phyloP scores from a whole-genome alignment of 2,888 invertebrate genomes.

The Drosophila neonasuta region DNA sequence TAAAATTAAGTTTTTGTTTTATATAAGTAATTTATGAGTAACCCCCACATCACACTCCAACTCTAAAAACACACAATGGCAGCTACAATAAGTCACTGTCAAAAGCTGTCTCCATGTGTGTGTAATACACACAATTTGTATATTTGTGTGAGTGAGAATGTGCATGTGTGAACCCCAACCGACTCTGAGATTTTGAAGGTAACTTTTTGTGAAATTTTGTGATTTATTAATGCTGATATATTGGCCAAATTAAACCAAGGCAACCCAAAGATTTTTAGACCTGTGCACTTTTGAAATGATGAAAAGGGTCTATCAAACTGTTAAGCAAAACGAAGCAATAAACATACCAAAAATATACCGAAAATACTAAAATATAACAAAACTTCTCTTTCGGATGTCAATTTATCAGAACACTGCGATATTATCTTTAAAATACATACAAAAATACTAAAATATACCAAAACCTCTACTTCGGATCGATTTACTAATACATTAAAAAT shows the following conservation, averaged over 20 bases:
- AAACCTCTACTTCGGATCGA: no score
- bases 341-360: not conserved
- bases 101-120: conserved; percentile 33
- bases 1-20: conserved; percentile 49
- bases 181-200: conserved; percentile 52
- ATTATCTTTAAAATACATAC: no score
- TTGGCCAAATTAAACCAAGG: conserved; percentile 17
- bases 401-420: no score
- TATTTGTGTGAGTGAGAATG: conserved; percentile 9
- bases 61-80: conserved; percentile 10
- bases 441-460: no score
- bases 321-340: no score
- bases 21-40: conserved; percentile 55
- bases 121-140: not conserved
- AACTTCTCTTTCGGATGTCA: no score
- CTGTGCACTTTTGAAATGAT: no score
- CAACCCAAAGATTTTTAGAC: conserved; percentile 14
- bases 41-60: conserved; percentile 2
- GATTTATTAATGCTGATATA: conserved; percentile 60
- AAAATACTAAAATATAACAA: no score
- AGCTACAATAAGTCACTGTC: conserved; percentile 71
- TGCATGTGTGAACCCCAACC: conserved; percentile 31
- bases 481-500: no score
- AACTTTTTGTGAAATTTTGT: conserved; percentile 62
- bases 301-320: no score